These are phyloP conservation scores for Amphipyra tragopoginis DNA, from an alignment of 2,888 invertebrate genomes.

Conservation along the genomic window DNA sequence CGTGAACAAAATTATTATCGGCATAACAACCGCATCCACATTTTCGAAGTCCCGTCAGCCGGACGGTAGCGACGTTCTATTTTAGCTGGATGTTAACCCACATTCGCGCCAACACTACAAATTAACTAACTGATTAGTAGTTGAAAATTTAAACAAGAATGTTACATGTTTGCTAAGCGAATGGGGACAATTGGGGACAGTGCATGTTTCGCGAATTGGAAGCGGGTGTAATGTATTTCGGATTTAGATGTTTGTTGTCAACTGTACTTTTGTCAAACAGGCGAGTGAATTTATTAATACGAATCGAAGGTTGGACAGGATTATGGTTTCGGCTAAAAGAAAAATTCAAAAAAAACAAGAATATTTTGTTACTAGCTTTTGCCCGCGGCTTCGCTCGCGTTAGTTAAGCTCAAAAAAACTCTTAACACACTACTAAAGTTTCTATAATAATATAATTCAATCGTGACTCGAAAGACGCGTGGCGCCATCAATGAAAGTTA, in stretches of 20 bases:
- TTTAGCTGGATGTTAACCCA: conserved; percentile 81
- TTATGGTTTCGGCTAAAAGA: too few relatives aligned
- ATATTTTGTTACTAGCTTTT: too few relatives aligned
- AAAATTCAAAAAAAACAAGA: too few relatives aligned
- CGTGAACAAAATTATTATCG: background rate
- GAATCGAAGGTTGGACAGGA: too few relatives aligned
- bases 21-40: conserved; percentile 62
- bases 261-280: background rate
- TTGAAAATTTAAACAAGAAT: conserved; percentile 60
- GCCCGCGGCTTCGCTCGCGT: too few relatives aligned
- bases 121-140: conserved; percentile 74
- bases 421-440: too few relatives aligned
- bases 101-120: conserved; percentile 78
- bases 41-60: conserved; percentile 56
- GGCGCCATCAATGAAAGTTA: too few relatives aligned
- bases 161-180: conserved; percentile 42
- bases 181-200: conserved; percentile 42
- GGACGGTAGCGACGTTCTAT: conserved; percentile 80
- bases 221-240: conserved; percentile 21
- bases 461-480: too few relatives aligned
- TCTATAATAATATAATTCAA: too few relatives aligned
- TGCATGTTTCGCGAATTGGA: conserved; percentile 25
- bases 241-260: conserved; percentile 12
- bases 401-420: too few relatives aligned
- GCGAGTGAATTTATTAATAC: too few relatives aligned